phyloP scores from a whole-genome alignment of 2,113 vertebrate species.

The Phrynosoma blainvillii region DNA sequence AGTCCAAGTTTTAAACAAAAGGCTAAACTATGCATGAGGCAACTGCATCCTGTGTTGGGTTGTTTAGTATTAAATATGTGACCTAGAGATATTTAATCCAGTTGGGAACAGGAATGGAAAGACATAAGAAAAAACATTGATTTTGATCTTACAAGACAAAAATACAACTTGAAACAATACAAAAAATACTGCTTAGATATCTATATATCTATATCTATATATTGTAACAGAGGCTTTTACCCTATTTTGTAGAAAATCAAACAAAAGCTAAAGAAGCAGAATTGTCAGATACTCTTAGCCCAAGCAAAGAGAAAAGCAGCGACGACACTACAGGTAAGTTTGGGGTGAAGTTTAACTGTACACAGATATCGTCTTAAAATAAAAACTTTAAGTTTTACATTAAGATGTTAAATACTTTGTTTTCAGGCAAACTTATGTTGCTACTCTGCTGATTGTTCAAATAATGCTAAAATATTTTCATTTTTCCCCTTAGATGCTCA shows the following conservation, averaged over 20 bases:
- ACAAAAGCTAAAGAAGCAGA: constrained; percentile 93
- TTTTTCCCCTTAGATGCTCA: constrained; percentile 85
- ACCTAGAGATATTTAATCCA: constrained; percentile 58
- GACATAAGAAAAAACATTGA: constrained; percentile 34
- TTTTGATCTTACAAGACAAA: constrained; percentile 18
- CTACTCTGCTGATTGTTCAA: neutral
- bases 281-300: constrained; percentile 98
- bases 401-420: neutral
- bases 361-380: neutral
- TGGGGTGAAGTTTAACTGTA: constrained; percentile 13
- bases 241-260: constrained; percentile 84
- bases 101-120: constrained; percentile 66
- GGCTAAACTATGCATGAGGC: constrained; percentile 68
- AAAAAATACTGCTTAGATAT: constrained; percentile 28
- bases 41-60: constrained; percentile 59
- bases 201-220: constrained; percentile 27
- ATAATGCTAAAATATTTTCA: constrained; percentile 37
- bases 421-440: neutral
- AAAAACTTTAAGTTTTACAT: neutral
- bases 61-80: constrained; percentile 58
- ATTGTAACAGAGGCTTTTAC: constrained; percentile 47
- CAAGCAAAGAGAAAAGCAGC: constrained; percentile 97
- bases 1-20: constrained; percentile 68
- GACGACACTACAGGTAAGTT: constrained; percentile 94
- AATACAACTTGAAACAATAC: constrained; percentile 11